These are phyloP conservation scores for Hydriomena furcata DNA, from an alignment of 2,888 invertebrate genomes.

Conservation along the genomic window DNA sequence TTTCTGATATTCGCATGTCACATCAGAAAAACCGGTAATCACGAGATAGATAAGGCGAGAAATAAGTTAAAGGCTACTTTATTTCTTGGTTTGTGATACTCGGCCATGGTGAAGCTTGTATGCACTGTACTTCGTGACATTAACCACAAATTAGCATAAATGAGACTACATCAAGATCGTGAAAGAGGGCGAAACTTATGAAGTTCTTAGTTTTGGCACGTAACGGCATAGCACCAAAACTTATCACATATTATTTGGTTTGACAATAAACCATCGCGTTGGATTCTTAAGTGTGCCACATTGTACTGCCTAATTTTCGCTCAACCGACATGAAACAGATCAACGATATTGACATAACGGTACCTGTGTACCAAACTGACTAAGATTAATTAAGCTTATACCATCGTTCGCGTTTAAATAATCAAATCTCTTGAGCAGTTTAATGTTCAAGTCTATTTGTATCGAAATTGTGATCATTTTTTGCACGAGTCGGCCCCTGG, in stretches of 20 bases:
- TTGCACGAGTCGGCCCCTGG: constrained; percentile 19
- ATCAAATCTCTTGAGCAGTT: constrained; percentile 39
- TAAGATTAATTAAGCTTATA: constrained; percentile 62
- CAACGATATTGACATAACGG: constrained; percentile 61
- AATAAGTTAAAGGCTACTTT: no score
- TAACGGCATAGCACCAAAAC: no score
- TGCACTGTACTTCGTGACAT: no score
- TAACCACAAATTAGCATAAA: no score
- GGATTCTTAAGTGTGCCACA: neutral
- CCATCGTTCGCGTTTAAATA: constrained; percentile 44
- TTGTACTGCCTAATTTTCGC: constrained; percentile 35
- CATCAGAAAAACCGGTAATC: constrained; percentile 12
- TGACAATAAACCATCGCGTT: neutral
- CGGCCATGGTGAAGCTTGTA: no score
- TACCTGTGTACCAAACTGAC: constrained; percentile 30
- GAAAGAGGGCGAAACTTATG: no score
- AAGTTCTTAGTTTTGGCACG: no score
- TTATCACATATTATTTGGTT: neutral
- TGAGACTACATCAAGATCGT: no score
- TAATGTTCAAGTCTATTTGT: constrained; percentile 36
- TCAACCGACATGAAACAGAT: constrained; percentile 42
- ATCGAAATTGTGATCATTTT: constrained; percentile 50
- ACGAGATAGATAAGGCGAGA: constrained; percentile 4
- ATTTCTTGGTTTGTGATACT: no score
- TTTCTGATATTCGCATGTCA: constrained; percentile 15